Evolutionary conservation across 2,113 vertebrate genomes (phyloP).

Genomic region (Actenoides hombroni): DNA sequence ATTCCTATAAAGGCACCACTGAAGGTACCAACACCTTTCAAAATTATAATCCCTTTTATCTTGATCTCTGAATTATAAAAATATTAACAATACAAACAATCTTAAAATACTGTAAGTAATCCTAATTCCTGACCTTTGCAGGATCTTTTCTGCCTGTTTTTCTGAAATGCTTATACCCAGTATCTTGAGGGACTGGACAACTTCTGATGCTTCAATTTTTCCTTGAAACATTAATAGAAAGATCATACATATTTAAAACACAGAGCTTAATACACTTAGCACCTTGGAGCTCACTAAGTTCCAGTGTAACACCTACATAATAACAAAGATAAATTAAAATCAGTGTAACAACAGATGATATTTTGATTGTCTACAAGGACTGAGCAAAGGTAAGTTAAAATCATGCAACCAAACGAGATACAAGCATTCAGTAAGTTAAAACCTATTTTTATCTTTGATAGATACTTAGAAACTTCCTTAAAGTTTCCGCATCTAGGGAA

Average conservation of each 20-base stretch:
- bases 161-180: conserved; percentile 84
- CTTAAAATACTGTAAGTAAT: neutral
- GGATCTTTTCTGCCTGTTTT: conserved; percentile 83
- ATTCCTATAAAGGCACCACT: neutral
- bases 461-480: neutral
- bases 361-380: neutral
- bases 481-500: neutral
- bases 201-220: conserved; percentile 88
- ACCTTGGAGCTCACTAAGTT: neutral
- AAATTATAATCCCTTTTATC: neutral
- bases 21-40: neutral
- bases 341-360: neutral
- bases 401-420: neutral
- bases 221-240: conserved; percentile 75
- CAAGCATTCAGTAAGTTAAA: neutral
- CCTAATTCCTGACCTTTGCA: conserved; percentile 81
- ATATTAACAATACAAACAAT: neutral
- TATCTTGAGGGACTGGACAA: conserved; percentile 86
- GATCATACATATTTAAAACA: neutral
- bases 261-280: neutral
- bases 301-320: neutral
- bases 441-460: neutral
- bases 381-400: neutral
- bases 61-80: neutral
- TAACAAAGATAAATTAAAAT: neutral